These are phyloP conservation scores for Monochamus saltuarius DNA, from an alignment of 1,140 invertebrate genomes.

Conservation along the genomic window DNA sequence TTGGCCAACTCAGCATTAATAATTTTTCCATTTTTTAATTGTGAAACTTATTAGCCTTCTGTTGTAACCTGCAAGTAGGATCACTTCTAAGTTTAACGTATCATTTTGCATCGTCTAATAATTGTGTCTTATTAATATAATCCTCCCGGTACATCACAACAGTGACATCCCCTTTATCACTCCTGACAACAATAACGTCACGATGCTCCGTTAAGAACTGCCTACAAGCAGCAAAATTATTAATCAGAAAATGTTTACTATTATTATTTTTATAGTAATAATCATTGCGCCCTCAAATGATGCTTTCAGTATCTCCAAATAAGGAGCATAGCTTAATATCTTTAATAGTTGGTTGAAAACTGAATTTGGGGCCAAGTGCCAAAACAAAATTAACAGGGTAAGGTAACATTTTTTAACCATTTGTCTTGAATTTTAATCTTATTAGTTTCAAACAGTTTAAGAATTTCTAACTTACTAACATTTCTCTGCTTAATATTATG, in stretches of 20 bases:
- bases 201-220: background rate
- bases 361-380: constrained; percentile 1
- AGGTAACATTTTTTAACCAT: constrained; percentile 6
- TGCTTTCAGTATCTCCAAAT: background rate
- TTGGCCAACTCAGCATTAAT: too few species aligned
- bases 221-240: constrained; percentile 1
- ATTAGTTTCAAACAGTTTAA: background rate
- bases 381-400: background rate
- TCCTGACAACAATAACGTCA: background rate
- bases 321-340: constrained; percentile 3
- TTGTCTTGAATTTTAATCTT: constrained; percentile 5
- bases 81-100: too few species aligned
- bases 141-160: too few species aligned
- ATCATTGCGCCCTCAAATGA: background rate
- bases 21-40: too few species aligned
- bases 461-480: background rate
- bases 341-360: constrained; percentile 1
- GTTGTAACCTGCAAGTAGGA: too few species aligned
- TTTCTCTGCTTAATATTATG: constrained; percentile 4
- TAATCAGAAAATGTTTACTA: constrained; percentile 5
- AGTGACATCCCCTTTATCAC: background rate
- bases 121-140: too few species aligned
- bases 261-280: background rate
- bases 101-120: too few species aligned
- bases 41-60: too few species aligned